phyloP scores from a whole-genome alignment of 1,140 invertebrate genomes.

The Drosophila sucinea region DNA sequence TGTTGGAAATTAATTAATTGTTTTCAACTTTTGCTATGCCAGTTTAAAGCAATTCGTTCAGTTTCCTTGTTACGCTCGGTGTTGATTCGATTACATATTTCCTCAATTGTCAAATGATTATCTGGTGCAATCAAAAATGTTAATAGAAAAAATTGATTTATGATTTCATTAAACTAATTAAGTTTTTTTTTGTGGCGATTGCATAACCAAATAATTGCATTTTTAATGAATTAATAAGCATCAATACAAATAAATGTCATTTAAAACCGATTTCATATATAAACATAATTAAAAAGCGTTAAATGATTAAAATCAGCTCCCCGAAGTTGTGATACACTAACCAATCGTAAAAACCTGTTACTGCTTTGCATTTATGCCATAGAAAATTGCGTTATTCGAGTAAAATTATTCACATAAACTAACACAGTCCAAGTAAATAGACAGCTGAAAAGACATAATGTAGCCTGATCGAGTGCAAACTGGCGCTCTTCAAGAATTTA shows the following conservation, averaged over 20 bases:
- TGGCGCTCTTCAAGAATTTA: no score
- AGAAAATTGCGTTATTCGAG: no score
- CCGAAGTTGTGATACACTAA: background rate
- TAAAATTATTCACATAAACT: no score
- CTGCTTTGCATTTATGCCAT: no score
- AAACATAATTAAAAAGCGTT: background rate
- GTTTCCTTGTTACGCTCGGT: background rate
- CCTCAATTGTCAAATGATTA: slow-evolving; percentile 4
- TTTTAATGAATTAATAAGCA: background rate
- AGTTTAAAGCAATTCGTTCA: slow-evolving; percentile 32
- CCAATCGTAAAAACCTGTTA: no score
- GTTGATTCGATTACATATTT: background rate
- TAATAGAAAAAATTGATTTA: background rate
- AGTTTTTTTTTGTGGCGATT: background rate
- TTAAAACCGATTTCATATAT: background rate
- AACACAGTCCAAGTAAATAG: no score
- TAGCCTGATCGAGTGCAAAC: no score
- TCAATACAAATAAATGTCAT: background rate
- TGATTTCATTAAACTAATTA: slow-evolving; percentile 9
- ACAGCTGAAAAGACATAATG: no score
- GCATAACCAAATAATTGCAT: background rate
- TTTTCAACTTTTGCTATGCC: slow-evolving; percentile 35
- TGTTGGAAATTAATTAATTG: slow-evolving; percentile 68
- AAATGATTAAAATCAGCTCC: background rate
- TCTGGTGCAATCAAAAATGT: background rate